Base-by-base conservation (phyloP, 2,888 invertebrate species). In the Suillia variegata region DNA sequence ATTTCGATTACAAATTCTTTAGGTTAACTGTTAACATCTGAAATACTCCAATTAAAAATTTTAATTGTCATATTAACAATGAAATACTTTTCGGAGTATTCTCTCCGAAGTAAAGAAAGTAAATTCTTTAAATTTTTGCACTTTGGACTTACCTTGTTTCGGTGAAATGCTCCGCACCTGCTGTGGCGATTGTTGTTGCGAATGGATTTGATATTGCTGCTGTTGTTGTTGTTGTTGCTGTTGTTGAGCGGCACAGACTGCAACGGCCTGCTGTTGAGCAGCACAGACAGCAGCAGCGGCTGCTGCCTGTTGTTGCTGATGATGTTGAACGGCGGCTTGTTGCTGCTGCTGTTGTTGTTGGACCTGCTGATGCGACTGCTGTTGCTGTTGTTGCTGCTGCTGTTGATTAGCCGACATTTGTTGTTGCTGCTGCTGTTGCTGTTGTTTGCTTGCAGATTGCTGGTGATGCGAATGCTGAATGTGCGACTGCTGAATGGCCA, bases 401-500 rank as follows among this genome's bases (percentile, higher is more conserved):
- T 75, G 72, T 47, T 64, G 61, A 55, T 60, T 64, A 31, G 61
- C 51, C 24, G 18, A 18, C 52, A 18, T 18, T 13, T 55, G 56
- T 47, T 66, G 54, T 49, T 67, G 61, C 18, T 59, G 63, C 31
- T 64, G 63, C 38, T 69, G 70, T 20, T 72, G 74, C 62, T 71
- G 71, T 63, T 71, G 71, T 65, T 70, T 65, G 63, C 67, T 70
- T 52, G 64, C 70, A 61, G 70, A 70, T 57, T 72, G 70, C 59
- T 70, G 70, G 61, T 77, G 78, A 65, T 77, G 76, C 64, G 72
- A 74, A 62, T 80, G 81, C 69, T 80, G 80, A 66, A 81, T 65
- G 62, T 82, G 82, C 69, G 82, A 80, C 71, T 81, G 82, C 73
- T 82, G 82, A 67, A 82, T 82, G 65, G 82, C 81, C 71, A 82